Evolutionary conservation across 2,113 vertebrate species (phyloP), one percentile per base, ranked within the genome.

Genomic region (Anguilla rostrata): DNA sequence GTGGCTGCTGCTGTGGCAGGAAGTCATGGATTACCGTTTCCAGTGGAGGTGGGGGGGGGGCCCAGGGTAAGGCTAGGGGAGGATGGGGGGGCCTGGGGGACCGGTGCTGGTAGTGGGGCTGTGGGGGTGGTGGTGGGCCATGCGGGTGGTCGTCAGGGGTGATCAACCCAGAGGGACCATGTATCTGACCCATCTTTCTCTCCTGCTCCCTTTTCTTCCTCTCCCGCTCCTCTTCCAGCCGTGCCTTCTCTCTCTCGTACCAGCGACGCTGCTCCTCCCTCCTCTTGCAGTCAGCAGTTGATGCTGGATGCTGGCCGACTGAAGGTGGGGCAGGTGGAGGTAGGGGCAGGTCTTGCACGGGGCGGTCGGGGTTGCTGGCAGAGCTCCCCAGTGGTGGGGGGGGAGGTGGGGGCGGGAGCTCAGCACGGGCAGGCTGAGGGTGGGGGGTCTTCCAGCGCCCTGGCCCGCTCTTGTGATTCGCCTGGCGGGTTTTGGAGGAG

Each of bases 241-340:
- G 97, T 0, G 98, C 98, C 63, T 99, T 99, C 91, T 99, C 98
- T 89, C 99, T 99, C 91, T 99, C 98, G 88, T 99, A 99, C 98
- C 98, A 99, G 85, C 98, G 95, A 92, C 99, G 98, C 90, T 99
- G 98, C 90, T 99, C 98, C 89, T 99, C 98, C 0, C 98, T 92
- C 82, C 99, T 99, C 90, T 96, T 98, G 63, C 97, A 96, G 89
- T 99, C 98, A 0, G 97, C 93, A 12, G 94, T 94, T 20, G 63
- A 22, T 20, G 81, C 93, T 71, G 83, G 78, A 0, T 91, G 94
- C 88, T 96, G 95, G 87, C 95, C 91, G 60, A 2, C 88, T 0
- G 90, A 46, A 5, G 53, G 7, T 75, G 90, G 26, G 4, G 93
- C 84, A 0, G 96, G 95, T 14, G 97, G 97, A 26, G 71, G 97